Evolutionary conservation across 2,113 vertebrate genomes (phyloP).

Genomic region (Tetraodon nigroviridis): DNA sequence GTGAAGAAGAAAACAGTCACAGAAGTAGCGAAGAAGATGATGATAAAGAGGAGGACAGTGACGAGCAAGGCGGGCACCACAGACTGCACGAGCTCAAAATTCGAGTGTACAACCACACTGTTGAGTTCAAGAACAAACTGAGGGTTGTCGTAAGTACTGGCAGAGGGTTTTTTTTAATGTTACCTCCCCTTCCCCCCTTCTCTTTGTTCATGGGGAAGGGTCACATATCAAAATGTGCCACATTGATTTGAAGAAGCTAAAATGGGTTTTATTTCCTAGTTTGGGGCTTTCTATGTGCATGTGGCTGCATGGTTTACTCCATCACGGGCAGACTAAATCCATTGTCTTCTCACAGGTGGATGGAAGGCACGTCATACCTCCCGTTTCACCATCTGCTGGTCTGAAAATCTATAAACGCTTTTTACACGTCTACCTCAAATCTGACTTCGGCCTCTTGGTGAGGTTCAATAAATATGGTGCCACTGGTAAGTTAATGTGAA

Average conservation of each 20-base stretch:
- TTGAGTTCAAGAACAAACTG: conserved; percentile 68
- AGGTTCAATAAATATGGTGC: conserved; percentile 70
- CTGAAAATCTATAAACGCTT: conserved; percentile 66
- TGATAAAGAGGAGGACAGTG: neutral
- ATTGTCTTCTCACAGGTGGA: conserved; percentile 67
- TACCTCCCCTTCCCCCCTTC: neutral
- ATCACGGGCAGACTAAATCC: neutral
- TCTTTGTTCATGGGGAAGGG: too few relatives aligned
- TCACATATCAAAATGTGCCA: too few relatives aligned
- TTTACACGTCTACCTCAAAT: conserved; percentile 72
- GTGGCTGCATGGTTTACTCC: too few relatives aligned
- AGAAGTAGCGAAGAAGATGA: conserved; percentile 16
- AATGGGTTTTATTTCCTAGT: too few relatives aligned
- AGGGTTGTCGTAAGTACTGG: conserved; percentile 71
- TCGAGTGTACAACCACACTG: conserved; percentile 76
- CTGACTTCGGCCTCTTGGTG: conserved; percentile 83
- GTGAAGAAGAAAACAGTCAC: conserved; percentile 31
- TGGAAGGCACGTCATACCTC: conserved; percentile 60
- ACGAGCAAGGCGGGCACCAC: conserved; percentile 21
- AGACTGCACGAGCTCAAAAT: conserved; percentile 70
- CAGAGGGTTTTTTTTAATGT: neutral
- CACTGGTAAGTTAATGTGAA: conserved; percentile 68
- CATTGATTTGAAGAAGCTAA: too few relatives aligned
- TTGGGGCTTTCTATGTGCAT: too few relatives aligned
- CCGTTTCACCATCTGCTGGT: conserved; percentile 70